Base-by-base conservation (phyloP, 2,113 vertebrate genomes). In the Solea solea region DNA sequence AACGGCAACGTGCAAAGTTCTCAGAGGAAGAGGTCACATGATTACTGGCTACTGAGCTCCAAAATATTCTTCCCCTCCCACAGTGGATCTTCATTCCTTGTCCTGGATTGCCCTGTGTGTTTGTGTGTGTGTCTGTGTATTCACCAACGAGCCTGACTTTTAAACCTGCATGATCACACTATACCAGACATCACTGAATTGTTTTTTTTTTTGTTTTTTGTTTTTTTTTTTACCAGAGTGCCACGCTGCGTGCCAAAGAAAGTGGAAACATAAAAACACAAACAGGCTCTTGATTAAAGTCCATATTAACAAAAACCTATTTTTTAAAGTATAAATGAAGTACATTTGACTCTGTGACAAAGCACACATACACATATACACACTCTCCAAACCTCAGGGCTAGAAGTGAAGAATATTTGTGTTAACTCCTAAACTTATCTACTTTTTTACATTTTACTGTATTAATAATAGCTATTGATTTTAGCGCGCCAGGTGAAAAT, bases 181-280 rank as follows among this genome's bases (percentile, higher is more conserved):
- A 57, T 41, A 67, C 8, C 21, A 56, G 9, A 63, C 16, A 70
- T 62, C 40, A 64, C 9, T 55, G 46, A 1, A 4, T 34, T 34
- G 3, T 34, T 1, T 34, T 34, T 34, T 34, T 12, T 10, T 34
- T 34, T 34, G 1, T 12, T 10, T 21, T 34, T 34, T 34, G 3
- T 34, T 34, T 34, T 34, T 34, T 34, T 12, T 10, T 48, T 48
- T 14, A 5, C 9, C 40, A 34, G 15, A 53, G 71, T 57, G 40
- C n/a, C 59, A n/a, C 42, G 21, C 21, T 42, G 69, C 9, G 50
- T 77, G 63, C 90, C 86, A 90, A 90, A 89, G 76, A 84, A 51
- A 64, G 72, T 27, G 52, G 13, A 49, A 66, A 75, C 12, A 60
- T 9, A 4, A 16, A 50, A n/a, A 50, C 1, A 72, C 1, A 58